phyloP scores from a whole-genome alignment of 2,888 invertebrate species.

The Dolichopus griseipennis region DNA sequence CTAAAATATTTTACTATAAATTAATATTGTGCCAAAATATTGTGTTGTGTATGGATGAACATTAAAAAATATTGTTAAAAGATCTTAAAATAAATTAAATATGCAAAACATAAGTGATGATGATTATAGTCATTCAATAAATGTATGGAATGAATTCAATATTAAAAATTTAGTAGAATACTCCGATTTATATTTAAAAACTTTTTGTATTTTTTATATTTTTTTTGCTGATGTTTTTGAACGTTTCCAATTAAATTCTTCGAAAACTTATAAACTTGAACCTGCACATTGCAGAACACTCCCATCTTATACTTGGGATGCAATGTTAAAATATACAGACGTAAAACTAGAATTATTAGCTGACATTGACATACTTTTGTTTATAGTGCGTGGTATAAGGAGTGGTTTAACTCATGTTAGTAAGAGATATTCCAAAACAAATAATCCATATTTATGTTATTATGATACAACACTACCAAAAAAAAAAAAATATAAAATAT shows the following conservation, averaged over 20 bases:
- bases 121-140: conserved; percentile 26
- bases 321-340: conserved; percentile 12
- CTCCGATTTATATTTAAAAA: conserved; percentile 30
- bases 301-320: conserved; percentile 13
- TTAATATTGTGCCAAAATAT: no score
- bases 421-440: no score
- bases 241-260: conserved; percentile 10
- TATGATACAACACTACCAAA: no score
- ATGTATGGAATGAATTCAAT: conserved; percentile 26
- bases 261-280: conserved; percentile 8
- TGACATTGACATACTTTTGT: not conserved
- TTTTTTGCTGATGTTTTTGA: conserved; percentile 28
- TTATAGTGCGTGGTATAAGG: not conserved
- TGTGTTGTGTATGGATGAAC: no score
- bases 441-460: no score
- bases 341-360: conserved; percentile 20
- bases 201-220: conserved; percentile 34
- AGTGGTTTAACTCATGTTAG: no score
- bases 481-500: no score
- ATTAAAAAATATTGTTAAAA: no score
- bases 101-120: conserved; percentile 16
- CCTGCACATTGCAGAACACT: conserved; percentile 12
- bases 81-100: conserved; percentile 24
- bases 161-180: conserved; percentile 26
- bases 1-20: no score